phyloP scores from a whole-genome alignment of 2,888 invertebrate genomes.

The Sarcophaga variegata region DNA sequence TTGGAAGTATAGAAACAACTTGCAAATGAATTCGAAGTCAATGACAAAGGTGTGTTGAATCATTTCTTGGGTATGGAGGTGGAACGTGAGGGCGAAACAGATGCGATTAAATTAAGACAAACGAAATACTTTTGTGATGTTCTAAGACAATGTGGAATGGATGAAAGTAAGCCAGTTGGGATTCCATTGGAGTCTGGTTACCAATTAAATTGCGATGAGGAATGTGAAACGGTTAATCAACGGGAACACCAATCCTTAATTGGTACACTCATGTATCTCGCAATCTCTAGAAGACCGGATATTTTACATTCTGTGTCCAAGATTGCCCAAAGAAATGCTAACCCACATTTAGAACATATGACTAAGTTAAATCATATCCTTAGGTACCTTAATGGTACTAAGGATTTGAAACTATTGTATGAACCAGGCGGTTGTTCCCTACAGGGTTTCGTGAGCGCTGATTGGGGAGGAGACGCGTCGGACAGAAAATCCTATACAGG shows the following conservation, averaged over 20 bases:
- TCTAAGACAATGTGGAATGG: neutral
- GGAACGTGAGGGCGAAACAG: slow-evolving; percentile 21
- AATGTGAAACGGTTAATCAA: slow-evolving; percentile 50
- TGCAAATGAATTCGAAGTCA: neutral
- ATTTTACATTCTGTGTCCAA: slow-evolving; percentile 21
- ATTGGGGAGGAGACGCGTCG: too few species aligned
- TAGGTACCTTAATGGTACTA: too few species aligned
- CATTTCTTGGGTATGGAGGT: slow-evolving; percentile 21
- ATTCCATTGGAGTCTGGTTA: slow-evolving; percentile 34
- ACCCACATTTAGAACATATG: too few species aligned
- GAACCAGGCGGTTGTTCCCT: too few species aligned
- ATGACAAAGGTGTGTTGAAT: neutral
- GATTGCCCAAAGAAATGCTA: slow-evolving; percentile 51
- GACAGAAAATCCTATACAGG: too few species aligned
- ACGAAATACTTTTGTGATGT: neutral
- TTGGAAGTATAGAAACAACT: neutral
- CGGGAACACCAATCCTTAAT: slow-evolving; percentile 63
- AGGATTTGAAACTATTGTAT: too few species aligned
- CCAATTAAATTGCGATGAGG: slow-evolving; percentile 45
- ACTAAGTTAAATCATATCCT: too few species aligned
- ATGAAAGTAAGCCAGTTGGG: neutral
- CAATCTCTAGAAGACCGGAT: slow-evolving; percentile 54
- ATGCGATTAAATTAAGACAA: neutral
- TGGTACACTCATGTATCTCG: slow-evolving; percentile 50
- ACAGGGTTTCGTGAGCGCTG: too few species aligned